These are phyloP conservation scores for Zoroaster sp. DNA, from an alignment of 53 echinoderm and acorn worm species.

Conservation along the genomic window DNA sequence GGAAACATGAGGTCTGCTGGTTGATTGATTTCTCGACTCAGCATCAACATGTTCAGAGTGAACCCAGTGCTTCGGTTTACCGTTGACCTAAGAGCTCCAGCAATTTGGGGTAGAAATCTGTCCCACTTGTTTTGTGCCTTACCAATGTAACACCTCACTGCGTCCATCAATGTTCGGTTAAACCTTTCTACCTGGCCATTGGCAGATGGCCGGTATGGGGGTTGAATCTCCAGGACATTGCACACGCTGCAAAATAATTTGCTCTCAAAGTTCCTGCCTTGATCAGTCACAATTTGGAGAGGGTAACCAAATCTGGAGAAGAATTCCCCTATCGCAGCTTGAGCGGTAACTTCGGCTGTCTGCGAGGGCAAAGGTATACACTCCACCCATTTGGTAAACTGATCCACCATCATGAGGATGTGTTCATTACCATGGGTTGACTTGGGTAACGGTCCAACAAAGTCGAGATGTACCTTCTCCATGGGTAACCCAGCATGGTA, in stretches of 20 bases:
- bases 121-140: constrained; percentile 34
- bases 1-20: constrained; percentile 30
- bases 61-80: constrained; percentile 39
- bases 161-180: constrained; percentile 24
- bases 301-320: constrained; percentile 33
- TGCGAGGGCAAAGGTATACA: constrained; percentile 8
- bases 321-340: neutral
- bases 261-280: constrained; percentile 47
- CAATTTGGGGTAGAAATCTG: neutral
- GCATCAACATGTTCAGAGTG: constrained; percentile 37
- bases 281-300: too few relatives aligned
- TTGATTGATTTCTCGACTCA: constrained; percentile 3
- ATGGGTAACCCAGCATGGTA: constrained; percentile 50
- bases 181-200: constrained; percentile 42
- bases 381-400: constrained; percentile 60
- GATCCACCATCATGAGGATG: constrained; percentile 52
- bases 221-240: constrained; percentile 8
- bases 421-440: constrained; percentile 29
- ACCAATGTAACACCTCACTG: constrained; percentile 20
- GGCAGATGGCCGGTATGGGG: constrained; percentile 9
- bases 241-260: constrained; percentile 4
- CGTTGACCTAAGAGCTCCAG: constrained; percentile 18
- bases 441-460: constrained; percentile 52
- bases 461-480: constrained; percentile 46
- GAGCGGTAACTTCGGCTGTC: too few relatives aligned